Evolutionary conservation across 1,140 invertebrate species (phyloP).

Genomic region (fruit fly (Drosophila melanogaster)): DNA sequence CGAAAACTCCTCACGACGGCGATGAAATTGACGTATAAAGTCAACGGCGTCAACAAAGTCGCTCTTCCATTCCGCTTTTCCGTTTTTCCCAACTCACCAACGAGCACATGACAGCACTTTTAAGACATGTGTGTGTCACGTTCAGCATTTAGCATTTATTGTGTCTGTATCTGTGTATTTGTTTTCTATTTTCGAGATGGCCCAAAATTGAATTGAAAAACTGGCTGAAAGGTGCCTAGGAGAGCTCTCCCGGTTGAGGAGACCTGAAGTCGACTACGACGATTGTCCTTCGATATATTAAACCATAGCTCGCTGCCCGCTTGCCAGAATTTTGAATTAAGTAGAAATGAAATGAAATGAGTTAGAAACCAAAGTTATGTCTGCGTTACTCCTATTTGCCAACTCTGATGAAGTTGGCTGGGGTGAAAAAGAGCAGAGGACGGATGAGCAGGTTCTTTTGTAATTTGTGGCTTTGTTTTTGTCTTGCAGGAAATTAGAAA

Average conservation of each 20-base stretch:
- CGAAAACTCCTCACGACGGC: conserved; percentile 64
- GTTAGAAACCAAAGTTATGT: conserved; percentile 8
- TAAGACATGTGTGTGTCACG: conserved; percentile 65
- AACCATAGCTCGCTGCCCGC: conserved; percentile 19
- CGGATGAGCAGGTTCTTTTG: conserved; percentile 39
- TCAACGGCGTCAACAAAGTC: conserved; percentile 77
- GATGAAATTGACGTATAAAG: conserved; percentile 79
- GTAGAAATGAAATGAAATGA: conserved; percentile 25
- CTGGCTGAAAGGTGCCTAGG: conserved; percentile 35
- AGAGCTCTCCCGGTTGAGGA: conserved; percentile 8
- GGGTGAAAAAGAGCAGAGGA: conserved; percentile 3
- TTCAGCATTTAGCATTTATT: conserved; percentile 80
- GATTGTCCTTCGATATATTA: conserved; percentile 34
- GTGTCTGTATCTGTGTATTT: conserved; percentile 60
- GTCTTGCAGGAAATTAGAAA: conserved; percentile 68
- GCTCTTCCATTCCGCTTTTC: conserved; percentile 10
- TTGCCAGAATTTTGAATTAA: conserved; percentile 19
- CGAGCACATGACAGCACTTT: conserved; percentile 71
- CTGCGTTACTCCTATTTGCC: conserved; percentile 18
- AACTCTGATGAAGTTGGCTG: conserved; percentile 27
- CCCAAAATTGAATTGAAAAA: conserved; percentile 70
- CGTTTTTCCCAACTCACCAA: conserved; percentile 21
- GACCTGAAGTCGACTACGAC: conserved; percentile 58
- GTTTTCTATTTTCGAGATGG: conserved; percentile 14
- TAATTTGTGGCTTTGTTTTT: conserved; percentile 60